These are phyloP conservation scores for Syngnathoides biaculeatus DNA, from an alignment of 2,113 vertebrate species.

Conservation along the genomic window DNA sequence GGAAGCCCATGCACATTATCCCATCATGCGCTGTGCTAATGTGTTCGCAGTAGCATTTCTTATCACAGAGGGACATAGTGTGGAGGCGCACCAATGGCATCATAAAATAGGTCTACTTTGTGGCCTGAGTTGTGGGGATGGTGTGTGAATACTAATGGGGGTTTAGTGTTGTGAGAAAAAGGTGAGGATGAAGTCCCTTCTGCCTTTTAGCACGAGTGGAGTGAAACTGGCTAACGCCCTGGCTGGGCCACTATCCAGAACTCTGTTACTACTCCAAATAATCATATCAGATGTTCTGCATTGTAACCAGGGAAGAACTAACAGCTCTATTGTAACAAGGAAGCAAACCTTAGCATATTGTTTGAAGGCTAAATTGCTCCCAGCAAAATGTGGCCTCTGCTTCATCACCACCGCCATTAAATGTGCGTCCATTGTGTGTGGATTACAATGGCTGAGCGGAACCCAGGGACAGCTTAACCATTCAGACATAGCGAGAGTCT, in stretches of 20 bases:
- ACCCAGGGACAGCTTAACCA: slow-evolving; percentile 63
- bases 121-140: neutral
- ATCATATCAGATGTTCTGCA: neutral
- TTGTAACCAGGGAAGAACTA: slow-evolving; percentile 19
- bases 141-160: neutral
- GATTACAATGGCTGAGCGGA: slow-evolving; percentile 68
- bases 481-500: slow-evolving; percentile 46
- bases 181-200: neutral
- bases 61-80: slow-evolving; percentile 47
- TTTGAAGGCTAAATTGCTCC: slow-evolving; percentile 61
- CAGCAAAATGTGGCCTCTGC: slow-evolving; percentile 46
- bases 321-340: slow-evolving; percentile 42
- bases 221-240: neutral
- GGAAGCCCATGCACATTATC: slow-evolving; percentile 57
- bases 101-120: slow-evolving; percentile 17
- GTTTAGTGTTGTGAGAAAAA: too few species aligned
- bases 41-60: slow-evolving; percentile 47
- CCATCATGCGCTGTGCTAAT: slow-evolving; percentile 44
- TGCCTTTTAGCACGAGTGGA: neutral
- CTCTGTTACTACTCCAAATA: neutral
- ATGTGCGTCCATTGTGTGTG: slow-evolving; percentile 60
- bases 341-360: slow-evolving; percentile 53
- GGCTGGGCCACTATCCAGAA: neutral
- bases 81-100: slow-evolving; percentile 30
- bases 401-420: slow-evolving; percentile 62